These are phyloP conservation scores for Cygnus olor DNA, from an alignment of 2,797 vertebrate genomes.

Conservation along the genomic window DNA sequence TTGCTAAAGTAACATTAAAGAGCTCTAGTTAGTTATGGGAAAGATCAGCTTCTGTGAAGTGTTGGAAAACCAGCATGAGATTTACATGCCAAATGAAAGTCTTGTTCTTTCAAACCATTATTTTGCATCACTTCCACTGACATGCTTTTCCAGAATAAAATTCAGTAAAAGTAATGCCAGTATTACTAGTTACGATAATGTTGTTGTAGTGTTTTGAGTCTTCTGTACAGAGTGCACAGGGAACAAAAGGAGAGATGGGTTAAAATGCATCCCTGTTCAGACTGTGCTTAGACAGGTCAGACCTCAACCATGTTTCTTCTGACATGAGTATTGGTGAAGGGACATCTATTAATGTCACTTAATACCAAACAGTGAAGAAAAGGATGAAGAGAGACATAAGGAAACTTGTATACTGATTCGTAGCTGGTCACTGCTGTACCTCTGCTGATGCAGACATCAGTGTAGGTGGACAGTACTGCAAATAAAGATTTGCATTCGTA, in stretches of 20 bases:
- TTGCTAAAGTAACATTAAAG: not conserved
- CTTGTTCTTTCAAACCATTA: not conserved
- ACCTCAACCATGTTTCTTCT: not conserved
- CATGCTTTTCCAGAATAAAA: not conserved
- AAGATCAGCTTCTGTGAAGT: not conserved
- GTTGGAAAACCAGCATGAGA: not conserved
- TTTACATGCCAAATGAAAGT: not conserved
- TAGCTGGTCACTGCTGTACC: not conserved
- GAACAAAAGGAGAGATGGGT: not conserved
- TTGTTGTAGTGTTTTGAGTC: not conserved
- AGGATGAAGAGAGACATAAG: not conserved
- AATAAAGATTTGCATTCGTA: not conserved
- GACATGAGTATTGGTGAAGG: not conserved
- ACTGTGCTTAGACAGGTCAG: not conserved
- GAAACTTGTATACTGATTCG: not conserved
- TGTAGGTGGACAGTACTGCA: fast-evolving
- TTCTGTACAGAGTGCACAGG: not conserved
- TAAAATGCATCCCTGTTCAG: not conserved
- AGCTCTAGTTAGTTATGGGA: not conserved
- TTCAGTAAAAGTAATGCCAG: not conserved
- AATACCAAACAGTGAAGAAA: not conserved
- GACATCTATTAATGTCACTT: not conserved
- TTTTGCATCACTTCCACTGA: not conserved
- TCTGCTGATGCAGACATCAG: not conserved
- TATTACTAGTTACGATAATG: not conserved